Evolutionary conservation across 2,888 invertebrate species (phyloP).

Genomic region (Psylliodes chrysocephalus): DNA sequence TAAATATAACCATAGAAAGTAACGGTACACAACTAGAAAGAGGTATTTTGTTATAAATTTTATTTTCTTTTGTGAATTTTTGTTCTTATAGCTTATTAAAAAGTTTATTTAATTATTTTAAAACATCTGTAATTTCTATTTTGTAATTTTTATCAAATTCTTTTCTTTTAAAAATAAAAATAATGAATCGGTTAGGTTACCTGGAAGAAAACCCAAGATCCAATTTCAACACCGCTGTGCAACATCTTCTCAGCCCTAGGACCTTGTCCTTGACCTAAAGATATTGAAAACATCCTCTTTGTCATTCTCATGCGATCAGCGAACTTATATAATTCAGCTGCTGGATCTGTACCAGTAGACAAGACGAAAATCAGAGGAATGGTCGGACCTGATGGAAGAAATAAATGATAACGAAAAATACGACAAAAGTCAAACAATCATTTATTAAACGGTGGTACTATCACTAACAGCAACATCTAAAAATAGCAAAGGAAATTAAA

Average conservation of each 20-base stretch:
- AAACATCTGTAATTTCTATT: too few species aligned
- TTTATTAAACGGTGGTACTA: too few species aligned
- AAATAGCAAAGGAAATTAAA: too few species aligned
- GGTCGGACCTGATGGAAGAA: conserved; percentile 63
- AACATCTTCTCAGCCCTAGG: conserved; percentile 84
- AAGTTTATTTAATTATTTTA: too few species aligned
- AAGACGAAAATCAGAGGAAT: conserved; percentile 89
- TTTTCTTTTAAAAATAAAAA: background rate
- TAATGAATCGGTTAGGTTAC: conserved; percentile 56
- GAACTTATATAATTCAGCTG: conserved; percentile 82
- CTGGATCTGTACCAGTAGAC: conserved; percentile 92
- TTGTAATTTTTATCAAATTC: background rate
- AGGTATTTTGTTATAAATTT: too few species aligned
- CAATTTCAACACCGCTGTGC: conserved; percentile 76
- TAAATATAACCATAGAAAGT: too few species aligned
- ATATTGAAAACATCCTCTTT: conserved; percentile 82
- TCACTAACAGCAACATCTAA: too few species aligned
- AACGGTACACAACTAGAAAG: too few species aligned
- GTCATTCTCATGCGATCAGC: conserved; percentile 83
- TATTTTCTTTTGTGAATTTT: too few species aligned
- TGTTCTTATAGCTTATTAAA: too few species aligned
- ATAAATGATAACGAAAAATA: background rate
- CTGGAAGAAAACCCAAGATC: conserved; percentile 91
- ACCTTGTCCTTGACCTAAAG: conserved; percentile 90
- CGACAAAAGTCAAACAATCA: too few species aligned